phyloP scores from a whole-genome alignment of 2,113 vertebrate genomes.

The Oncorhynchus nerka region DNA sequence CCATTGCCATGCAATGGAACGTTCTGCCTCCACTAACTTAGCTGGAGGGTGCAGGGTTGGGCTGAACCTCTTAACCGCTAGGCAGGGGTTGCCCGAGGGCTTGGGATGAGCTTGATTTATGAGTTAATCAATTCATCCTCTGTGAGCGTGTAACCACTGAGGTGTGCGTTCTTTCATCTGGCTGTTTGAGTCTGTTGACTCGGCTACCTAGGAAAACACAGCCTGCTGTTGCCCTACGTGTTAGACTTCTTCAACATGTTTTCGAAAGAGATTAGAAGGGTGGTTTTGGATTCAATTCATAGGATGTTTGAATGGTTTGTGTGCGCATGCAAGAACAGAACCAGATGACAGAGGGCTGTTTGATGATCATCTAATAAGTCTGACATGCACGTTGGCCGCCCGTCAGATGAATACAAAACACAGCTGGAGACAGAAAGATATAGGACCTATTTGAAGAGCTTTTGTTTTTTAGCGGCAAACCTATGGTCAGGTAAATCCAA shows the following conservation, averaged over 20 bases:
- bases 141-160: conserved; percentile 67
- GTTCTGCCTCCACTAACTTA: conserved; percentile 64
- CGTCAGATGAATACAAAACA: conserved; percentile 48
- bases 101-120: conserved; percentile 73
- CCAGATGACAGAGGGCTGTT: conserved; percentile 53
- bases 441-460: conserved; percentile 29
- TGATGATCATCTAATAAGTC: conserved; percentile 59
- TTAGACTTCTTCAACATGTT: conserved; percentile 65
- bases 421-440: neutral
- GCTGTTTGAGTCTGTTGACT: conserved; percentile 68
- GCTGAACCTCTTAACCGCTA: conserved; percentile 58
- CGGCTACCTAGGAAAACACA: conserved; percentile 60
- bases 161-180: conserved; percentile 67
- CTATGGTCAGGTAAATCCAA: conserved; percentile 46
- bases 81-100: conserved; percentile 45
- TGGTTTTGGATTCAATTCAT: conserved; percentile 55
- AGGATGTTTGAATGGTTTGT: conserved; percentile 39
- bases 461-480: conserved; percentile 40
- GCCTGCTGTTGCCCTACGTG: conserved; percentile 59
- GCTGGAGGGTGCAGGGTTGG: conserved; percentile 74
- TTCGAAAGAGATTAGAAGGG: conserved; percentile 67
- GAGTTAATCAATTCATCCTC: conserved; percentile 73
- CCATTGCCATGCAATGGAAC: conserved; percentile 47
- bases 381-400: conserved; percentile 55
- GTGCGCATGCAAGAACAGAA: conserved; percentile 12